Evolutionary conservation across 2,797 vertebrate species (phyloP).

Genomic region (Poeciliopsis infans): DNA sequence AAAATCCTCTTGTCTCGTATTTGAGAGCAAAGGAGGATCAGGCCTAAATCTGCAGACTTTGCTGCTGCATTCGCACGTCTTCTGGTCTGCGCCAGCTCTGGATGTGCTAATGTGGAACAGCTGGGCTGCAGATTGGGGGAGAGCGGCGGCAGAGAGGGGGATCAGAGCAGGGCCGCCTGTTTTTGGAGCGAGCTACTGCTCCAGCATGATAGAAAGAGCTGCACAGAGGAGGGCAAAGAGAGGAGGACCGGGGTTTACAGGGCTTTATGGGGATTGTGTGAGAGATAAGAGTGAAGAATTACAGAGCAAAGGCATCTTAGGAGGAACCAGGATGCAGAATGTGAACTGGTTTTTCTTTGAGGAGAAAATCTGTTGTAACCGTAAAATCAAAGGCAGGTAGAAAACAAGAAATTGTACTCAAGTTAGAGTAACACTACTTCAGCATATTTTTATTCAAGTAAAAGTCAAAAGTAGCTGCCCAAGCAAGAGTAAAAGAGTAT

Average conservation of each 20-base stretch:
- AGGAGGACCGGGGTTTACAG: slow-evolving; percentile 27
- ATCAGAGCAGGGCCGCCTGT: slow-evolving; percentile 68
- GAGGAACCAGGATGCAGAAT: slow-evolving; percentile 43
- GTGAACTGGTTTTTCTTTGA: slow-evolving; percentile 46
- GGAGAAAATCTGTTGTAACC: slow-evolving; percentile 19
- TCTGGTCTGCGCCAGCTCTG: slow-evolving; percentile 62
- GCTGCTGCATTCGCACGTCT: slow-evolving; percentile 57
- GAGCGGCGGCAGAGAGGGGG: slow-evolving; percentile 57
- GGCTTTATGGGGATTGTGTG: slow-evolving; percentile 41
- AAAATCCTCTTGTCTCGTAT: slow-evolving; percentile 39
- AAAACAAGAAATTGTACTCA: no score
- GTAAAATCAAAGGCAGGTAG: slow-evolving; percentile 7
- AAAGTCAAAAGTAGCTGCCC: no score
- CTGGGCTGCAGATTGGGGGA: slow-evolving; percentile 73
- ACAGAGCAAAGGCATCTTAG: slow-evolving; percentile 53
- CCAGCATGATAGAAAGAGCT: slow-evolving; percentile 56
- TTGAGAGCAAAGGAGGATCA: slow-evolving; percentile 44
- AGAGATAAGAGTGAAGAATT: slow-evolving; percentile 49
- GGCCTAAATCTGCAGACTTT: slow-evolving; percentile 38
- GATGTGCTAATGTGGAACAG: slow-evolving; percentile 83
- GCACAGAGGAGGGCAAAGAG: slow-evolving; percentile 6
- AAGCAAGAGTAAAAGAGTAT: no score
- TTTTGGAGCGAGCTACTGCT: slow-evolving; percentile 65
- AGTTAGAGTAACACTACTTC: no score
- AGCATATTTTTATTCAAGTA: no score